A percentile compares a stretch with the other conserved stretches of the same genome.
phyloP scores from a whole-genome alignment of 2,888 invertebrate genomes.

The Lasioglossum pauxillum region DNA sequence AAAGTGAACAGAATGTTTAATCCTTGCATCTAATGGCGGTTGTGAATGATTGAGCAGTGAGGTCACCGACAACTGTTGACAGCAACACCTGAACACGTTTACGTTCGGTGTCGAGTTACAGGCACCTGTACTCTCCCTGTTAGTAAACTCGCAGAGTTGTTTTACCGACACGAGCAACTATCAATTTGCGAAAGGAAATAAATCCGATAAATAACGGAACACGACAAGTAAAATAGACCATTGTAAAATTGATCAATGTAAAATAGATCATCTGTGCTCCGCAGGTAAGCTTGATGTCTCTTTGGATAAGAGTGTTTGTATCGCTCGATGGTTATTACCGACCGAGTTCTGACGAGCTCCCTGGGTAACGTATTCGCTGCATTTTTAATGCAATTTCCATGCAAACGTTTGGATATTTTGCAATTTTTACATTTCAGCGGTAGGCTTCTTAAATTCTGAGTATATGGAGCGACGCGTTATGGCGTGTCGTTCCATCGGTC shows the following conservation, averaged over 20 bases:
- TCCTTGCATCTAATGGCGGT: background rate
- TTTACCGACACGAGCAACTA: conserved; percentile 36
- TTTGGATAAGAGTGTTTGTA: conserved; percentile 1
- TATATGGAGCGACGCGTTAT: too few species aligned
- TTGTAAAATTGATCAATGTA: background rate
- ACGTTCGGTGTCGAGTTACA: conserved; percentile 11
- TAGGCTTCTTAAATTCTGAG: background rate
- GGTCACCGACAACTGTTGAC: conserved; percentile 4
- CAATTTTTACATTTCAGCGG: background rate
- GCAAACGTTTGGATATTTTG: too few species aligned
- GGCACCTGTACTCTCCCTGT: background rate
- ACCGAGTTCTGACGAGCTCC: background rate
- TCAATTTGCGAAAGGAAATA: background rate
- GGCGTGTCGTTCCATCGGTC: background rate
- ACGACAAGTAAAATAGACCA: background rate
- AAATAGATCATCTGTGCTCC: background rate
- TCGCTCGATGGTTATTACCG: background rate
- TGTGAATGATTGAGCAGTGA: conserved; percentile 6
- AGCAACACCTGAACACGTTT: background rate
- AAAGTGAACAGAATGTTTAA: background rate
- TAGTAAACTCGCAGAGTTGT: background rate
- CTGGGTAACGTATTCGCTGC: background rate
- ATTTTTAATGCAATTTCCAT: background rate
- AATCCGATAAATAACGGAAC: background rate
- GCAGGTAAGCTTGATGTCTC: background rate